Conservation (phyloP, 1,140 invertebrate species). For the Whitmania pigra region DNA sequence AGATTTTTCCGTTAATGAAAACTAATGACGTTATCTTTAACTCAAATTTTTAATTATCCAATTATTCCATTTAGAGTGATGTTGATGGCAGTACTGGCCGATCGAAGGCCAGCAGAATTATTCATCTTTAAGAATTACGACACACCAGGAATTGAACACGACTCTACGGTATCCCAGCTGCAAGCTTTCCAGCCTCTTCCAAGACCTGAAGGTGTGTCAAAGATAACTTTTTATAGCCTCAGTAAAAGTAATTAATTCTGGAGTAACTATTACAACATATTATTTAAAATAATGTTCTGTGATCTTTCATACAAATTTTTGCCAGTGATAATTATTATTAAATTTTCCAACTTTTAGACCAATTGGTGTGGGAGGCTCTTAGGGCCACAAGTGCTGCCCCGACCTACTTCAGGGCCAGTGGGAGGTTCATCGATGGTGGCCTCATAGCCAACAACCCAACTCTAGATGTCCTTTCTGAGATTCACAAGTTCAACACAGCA, state of each 20-base stretch:
- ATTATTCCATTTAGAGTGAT: conserved; percentile 51
- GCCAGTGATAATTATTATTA: too few species aligned
- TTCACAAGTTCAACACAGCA: conserved; percentile 71
- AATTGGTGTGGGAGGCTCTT: conserved; percentile 74
- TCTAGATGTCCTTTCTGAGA: conserved; percentile 79
- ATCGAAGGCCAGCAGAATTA: conserved; percentile 78
- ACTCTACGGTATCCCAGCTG: conserved; percentile 25
- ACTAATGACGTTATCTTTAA: too few species aligned
- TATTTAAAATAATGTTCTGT: too few species aligned
- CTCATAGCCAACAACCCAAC: conserved; percentile 94
- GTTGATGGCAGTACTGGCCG: conserved; percentile 78
- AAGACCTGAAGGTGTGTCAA: conserved; percentile 28
- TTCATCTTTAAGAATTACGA: conserved; percentile 87
- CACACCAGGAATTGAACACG: conserved; percentile 40
- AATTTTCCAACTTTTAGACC: conserved; percentile 42
- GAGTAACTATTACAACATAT: too few species aligned
- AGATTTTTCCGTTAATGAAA: too few species aligned
- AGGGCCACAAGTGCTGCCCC: conserved; percentile 83
- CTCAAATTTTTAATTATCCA: too few species aligned
- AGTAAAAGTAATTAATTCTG: too few species aligned
- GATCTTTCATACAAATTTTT: too few species aligned
- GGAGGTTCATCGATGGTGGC: conserved; percentile 78
- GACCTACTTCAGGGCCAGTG: conserved; percentile 75
- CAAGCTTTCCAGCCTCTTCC: conserved; percentile 38
- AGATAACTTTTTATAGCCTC: too few species aligned